A percentile compares a stretch with the other conserved stretches of the same genome.
phyloP scores from a whole-genome alignment of 2,113 vertebrate species.

The Rhagologus leucostigma region DNA sequence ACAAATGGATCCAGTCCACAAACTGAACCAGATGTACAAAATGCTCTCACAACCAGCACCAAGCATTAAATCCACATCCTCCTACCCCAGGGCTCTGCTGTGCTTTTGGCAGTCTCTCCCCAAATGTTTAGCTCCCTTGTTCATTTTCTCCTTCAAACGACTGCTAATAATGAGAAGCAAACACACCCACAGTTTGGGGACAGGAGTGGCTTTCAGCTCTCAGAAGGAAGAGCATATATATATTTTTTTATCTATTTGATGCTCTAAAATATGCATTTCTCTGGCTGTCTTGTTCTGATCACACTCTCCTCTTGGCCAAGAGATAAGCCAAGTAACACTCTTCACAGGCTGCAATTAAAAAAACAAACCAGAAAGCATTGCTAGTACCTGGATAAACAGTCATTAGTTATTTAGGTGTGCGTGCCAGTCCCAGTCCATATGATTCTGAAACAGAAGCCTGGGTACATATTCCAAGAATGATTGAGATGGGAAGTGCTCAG shows the following conservation, averaged over 20 bases:
- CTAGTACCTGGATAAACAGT: background rate
- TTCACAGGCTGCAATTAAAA: background rate
- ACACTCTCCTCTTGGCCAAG: background rate
- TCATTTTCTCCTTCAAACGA: background rate
- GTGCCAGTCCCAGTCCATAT: background rate
- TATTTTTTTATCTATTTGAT: background rate
- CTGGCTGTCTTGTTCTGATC: background rate
- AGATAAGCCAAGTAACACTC: background rate
- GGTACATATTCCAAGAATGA: background rate
- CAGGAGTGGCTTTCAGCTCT: background rate
- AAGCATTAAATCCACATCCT: background rate
- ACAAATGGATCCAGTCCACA: background rate
- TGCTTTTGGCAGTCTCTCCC: background rate
- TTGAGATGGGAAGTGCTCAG: accelerated
- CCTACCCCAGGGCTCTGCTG: background rate
- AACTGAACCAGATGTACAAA: conserved; percentile 1
- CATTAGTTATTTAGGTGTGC: background rate
- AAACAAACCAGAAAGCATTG: background rate
- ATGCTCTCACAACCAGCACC: background rate
- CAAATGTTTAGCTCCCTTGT: background rate
- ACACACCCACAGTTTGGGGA: background rate
- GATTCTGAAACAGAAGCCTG: background rate
- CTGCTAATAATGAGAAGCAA: background rate
- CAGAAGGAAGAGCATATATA: background rate
- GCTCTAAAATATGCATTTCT: background rate